Conservation (phyloP, 2,888 invertebrate genomes). For the Imbricaverruca yamaguchii region DNA sequence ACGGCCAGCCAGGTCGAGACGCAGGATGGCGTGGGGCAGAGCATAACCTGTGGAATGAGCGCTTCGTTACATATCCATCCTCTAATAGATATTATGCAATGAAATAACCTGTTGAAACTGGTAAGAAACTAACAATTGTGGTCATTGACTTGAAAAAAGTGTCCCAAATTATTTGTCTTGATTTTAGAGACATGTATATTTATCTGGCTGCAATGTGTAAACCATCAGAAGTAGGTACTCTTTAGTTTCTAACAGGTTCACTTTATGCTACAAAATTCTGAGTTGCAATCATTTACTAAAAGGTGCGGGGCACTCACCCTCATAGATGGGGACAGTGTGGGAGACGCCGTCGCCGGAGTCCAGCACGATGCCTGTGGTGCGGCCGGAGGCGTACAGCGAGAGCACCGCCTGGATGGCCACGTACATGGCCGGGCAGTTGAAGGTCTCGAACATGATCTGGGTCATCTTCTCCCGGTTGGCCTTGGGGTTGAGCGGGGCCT, state of each 20-base stretch:
- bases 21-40: conserved; percentile 82
- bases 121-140: no score
- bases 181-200: no score
- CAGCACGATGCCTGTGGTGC: conserved; percentile 92
- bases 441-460: conserved; percentile 69
- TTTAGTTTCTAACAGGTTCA: no score
- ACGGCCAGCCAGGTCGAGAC: conserved; percentile 85
- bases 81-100: no score
- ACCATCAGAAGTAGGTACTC: no score
- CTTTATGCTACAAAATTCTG: no score
- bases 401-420: conserved; percentile 90
- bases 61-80: no score
- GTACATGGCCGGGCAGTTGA: conserved; percentile 80
- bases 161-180: no score
- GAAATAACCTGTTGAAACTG: no score
- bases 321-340: conserved; percentile 92
- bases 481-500: conserved; percentile 89
- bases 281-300: no score
- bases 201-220: no score
- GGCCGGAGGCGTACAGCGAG: conserved; percentile 87
- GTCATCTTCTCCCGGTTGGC: conserved; percentile 96
- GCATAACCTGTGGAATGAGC: conserved; percentile 58
- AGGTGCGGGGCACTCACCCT: conserved; percentile 43
- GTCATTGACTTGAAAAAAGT: no score
- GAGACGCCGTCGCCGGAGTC: conserved; percentile 94